Base-by-base conservation (phyloP, 2,888 invertebrate species). In the Myathropa florea region DNA sequence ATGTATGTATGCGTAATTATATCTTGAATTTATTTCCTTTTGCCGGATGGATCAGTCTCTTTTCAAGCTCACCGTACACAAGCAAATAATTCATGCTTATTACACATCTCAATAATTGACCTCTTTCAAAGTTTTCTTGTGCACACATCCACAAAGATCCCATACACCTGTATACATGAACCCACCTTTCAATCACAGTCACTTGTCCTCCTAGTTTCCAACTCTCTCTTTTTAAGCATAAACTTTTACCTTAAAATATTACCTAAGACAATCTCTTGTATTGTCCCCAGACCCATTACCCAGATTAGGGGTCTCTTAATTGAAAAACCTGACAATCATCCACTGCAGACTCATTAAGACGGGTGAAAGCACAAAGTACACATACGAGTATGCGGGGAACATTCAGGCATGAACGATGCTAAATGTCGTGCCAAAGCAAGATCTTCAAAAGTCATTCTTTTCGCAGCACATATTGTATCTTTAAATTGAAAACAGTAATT, bases 151-250 rank as follows among this genome's bases (percentile, higher is more conserved):
- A 70, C 55, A 67, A 9, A 23, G 53, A 46, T 39, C 14, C 18
- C 65, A 39, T 67, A 39, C n/a, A 39, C 39, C n/a, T 18, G 46
- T 46, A n/a, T n/a, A 39, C n/a, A 46, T 46, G n/a, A 14, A 12
- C n/a, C 3, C 6, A 39, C 39, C 4, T 39, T 39, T 39, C 3
- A n/a, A 39, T n/a, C 39, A 39, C 36, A 39, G 4, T 46, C 46
- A 26, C 63, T 55, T 21, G 4, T n/a, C 23, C 55, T 64, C 68
- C 71, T 72, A 61, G 24, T 72, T 10, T 55, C n/a, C 55, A 81
- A 81, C 84, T 84, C 84, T 84, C 85, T 85, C 82, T 80, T 75
- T 84, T 80, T 76, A 23, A 59, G 46, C 39, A 60, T 39, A 76
- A 65, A 61, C 64, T 77, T 72, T 82, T 77, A 60, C 85, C 71